Conservation (phyloP, 2,888 invertebrate species). For the Drosophila vallismaia region DNA sequence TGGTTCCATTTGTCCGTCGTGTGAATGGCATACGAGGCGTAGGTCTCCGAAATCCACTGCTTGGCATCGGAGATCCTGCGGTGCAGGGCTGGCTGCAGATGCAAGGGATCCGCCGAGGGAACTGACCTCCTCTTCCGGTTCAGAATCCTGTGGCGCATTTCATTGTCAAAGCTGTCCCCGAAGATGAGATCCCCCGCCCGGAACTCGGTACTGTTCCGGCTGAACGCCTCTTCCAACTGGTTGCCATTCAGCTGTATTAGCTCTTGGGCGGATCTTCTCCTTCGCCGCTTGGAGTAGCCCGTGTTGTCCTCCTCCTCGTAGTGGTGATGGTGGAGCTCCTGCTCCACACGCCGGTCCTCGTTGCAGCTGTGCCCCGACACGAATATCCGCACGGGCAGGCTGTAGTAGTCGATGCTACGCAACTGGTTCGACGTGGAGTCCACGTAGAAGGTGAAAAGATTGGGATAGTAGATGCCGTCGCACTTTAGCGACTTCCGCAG, state of each 20-base stretch:
- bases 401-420: conserved; percentile 92
- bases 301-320: conserved; percentile 87
- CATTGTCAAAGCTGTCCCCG: conserved; percentile 85
- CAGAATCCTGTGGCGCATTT: conserved; percentile 84
- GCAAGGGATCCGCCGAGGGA: conserved; percentile 84
- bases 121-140: conserved; percentile 85
- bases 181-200: conserved; percentile 85
- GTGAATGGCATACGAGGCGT: conserved; percentile 94
- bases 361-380: conserved; percentile 90
- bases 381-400: conserved; percentile 90
- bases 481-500: conserved; percentile 90
- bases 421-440: conserved; percentile 92
- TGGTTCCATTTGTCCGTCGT: conserved; percentile 91
- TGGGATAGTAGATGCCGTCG: conserved; percentile 92
- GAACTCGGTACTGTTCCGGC: conserved; percentile 80
- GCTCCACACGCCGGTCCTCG: conserved; percentile 86
- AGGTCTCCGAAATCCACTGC: conserved; percentile 94
- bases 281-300: conserved; percentile 85
- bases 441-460: conserved; percentile 93
- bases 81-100: conserved; percentile 84
- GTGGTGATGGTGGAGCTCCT: conserved; percentile 84
- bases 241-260: conserved; percentile 55
- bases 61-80: conserved; percentile 90
- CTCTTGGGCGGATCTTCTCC: conserved; percentile 66
- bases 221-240: conserved; percentile 63